Percentiles rank a stretch among this genome's conserved stretches.
Evolutionary conservation across 2,113 vertebrate genomes (phyloP).

Genomic region (Boulengeromyrus knoepffleri): DNA sequence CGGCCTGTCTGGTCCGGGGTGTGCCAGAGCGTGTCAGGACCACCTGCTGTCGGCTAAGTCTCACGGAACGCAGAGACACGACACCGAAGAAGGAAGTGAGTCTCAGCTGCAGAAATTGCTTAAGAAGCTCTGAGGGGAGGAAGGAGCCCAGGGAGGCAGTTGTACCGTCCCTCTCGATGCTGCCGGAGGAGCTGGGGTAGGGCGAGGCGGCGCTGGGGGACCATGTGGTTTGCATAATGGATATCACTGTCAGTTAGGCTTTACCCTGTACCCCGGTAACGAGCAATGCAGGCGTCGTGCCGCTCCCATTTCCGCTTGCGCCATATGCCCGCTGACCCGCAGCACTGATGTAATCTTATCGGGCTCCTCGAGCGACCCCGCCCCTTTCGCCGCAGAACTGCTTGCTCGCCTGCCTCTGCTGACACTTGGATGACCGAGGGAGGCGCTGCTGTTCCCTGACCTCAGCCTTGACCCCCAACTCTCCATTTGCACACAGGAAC

Average conservation of each 20-base stretch:
- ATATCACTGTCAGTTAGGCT: neutral
- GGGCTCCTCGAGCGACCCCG: neutral
- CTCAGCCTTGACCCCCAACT: neutral
- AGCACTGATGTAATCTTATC: neutral
- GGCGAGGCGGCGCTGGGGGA: neutral
- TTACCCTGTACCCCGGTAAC: neutral
- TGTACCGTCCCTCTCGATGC: too few species aligned
- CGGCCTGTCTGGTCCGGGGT: neutral
- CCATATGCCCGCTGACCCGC: neutral
- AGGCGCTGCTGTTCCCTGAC: neutral
- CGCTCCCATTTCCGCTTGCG: neutral
- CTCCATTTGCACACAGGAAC: constrained; percentile 38
- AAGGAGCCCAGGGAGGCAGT: neutral
- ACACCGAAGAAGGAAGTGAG: neutral
- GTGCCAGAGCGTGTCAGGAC: too few species aligned
- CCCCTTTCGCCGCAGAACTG: neutral
- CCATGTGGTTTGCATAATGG: neutral
- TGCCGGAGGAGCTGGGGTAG: neutral
- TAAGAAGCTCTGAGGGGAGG: neutral
- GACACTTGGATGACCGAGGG: neutral
- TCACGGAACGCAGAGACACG: too few species aligned
- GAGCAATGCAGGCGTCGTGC: neutral
- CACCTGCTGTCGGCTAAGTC: neutral
- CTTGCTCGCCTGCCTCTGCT: neutral
- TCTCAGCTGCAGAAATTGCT: neutral